Percentiles rank a stretch among this genome's conserved stretches.
Evolutionary conservation across 2,888 invertebrate genomes (phyloP).

Genomic region (Bedellia somnulentella): DNA sequence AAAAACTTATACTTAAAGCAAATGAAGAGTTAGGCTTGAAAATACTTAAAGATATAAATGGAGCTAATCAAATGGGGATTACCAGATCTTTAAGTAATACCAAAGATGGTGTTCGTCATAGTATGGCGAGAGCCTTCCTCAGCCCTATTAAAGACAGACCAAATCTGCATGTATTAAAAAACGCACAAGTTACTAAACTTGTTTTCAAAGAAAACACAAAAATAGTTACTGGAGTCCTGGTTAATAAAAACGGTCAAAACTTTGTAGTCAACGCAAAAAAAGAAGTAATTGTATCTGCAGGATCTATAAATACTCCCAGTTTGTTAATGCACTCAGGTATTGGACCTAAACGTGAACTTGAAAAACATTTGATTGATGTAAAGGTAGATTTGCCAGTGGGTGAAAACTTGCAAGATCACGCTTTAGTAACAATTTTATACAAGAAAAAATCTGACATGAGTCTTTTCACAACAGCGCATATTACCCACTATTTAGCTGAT

Average conservation of each 20-base stretch:
- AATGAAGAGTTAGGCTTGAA: slow-evolving; percentile 41
- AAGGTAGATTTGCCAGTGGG: slow-evolving; percentile 51
- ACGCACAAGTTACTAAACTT: slow-evolving; percentile 54
- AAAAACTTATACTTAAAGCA: slow-evolving; percentile 27
- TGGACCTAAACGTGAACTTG: slow-evolving; percentile 41
- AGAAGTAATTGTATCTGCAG: slow-evolving; percentile 53
- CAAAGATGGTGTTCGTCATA: slow-evolving; percentile 42
- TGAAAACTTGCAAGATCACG: slow-evolving; percentile 54
- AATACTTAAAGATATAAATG: slow-evolving; percentile 31
- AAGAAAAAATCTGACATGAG: slow-evolving; percentile 20
- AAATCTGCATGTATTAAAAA: slow-evolving; percentile 47
- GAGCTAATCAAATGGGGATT: slow-evolving; percentile 45
- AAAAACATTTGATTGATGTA: slow-evolving; percentile 29
- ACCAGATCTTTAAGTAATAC: slow-evolving; percentile 38
- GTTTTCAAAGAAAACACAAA: slow-evolving; percentile 44
- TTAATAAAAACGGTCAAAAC: slow-evolving; percentile 26
- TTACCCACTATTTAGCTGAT: slow-evolving; percentile 25
- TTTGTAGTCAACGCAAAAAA: slow-evolving; percentile 32
- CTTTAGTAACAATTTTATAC: slow-evolving; percentile 31
- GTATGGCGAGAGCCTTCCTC: slow-evolving; percentile 58
- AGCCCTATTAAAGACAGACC: slow-evolving; percentile 26
- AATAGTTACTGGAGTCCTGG: slow-evolving; percentile 32
- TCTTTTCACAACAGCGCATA: slow-evolving; percentile 17
- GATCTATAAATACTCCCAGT: slow-evolving; percentile 52
- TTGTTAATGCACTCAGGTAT: slow-evolving; percentile 53